Conservation (phyloP, 2,113 vertebrate species). For the Nothoprocta perdicaria region DNA sequence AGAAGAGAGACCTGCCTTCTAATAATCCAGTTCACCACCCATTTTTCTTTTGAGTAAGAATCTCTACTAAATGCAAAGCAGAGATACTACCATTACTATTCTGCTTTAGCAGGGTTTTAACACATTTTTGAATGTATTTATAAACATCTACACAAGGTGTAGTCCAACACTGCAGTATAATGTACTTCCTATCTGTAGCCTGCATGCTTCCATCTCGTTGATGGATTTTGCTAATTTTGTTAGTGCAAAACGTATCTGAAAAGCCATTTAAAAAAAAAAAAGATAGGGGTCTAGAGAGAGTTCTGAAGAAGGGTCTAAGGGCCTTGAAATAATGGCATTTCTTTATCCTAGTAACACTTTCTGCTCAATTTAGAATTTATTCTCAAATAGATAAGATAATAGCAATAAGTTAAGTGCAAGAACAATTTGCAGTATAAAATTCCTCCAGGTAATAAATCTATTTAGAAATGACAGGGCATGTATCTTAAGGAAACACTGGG, state of each 20-base stretch:
- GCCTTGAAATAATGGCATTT: background rate
- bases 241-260: background rate
- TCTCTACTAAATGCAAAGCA: background rate
- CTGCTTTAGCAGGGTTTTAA: background rate
- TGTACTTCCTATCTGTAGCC: background rate
- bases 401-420: background rate
- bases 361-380: background rate
- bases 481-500: background rate
- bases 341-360: background rate
- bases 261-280: background rate
- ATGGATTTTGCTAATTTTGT: background rate
- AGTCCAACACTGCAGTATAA: too few relatives aligned
- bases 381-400: background rate
- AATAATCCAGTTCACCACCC: background rate
- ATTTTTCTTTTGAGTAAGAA: background rate
- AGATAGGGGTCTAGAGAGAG: background rate
- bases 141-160: background rate
- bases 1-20: background rate
- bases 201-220: background rate
- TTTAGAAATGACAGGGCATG: constrained; percentile 13
- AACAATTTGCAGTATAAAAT: background rate
- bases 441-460: constrained; percentile 4
- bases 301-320: background rate
- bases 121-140: background rate
- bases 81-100: background rate